Percentiles rank a stretch among this genome's conserved stretches.
These are phyloP conservation scores for Caenorhabditis virilis DNA, from an alignment of 2,888 invertebrate genomes.

Conservation along the genomic window DNA sequence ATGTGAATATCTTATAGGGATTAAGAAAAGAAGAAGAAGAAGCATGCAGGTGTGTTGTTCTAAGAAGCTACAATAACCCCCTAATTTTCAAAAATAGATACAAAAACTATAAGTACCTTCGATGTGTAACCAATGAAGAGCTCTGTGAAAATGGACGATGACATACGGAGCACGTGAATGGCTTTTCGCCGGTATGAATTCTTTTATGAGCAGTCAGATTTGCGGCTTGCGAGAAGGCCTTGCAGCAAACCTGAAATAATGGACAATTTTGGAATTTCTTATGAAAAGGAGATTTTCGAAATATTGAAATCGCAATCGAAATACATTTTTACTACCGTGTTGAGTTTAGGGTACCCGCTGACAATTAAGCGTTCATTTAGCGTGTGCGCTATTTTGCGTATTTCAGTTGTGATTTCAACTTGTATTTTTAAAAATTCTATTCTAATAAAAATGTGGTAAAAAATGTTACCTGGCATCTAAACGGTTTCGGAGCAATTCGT, in stretches of 20 bases:
- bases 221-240: conserved; percentile 81
- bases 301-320: no score
- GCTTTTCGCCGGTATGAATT: conserved; percentile 92
- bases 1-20: no score
- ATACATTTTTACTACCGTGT: no score
- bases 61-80: background rate
- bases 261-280: background rate
- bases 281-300: no score
- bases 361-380: no score
- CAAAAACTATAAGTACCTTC: no score
- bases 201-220: conserved; percentile 95
- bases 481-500: conserved; percentile 32
- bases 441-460: background rate
- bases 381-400: no score
- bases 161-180: conserved; percentile 95
- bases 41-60: background rate
- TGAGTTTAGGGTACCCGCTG: no score
- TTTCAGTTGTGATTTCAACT: no score
- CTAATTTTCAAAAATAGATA: background rate
- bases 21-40: no score
- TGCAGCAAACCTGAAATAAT: conserved; percentile 76
- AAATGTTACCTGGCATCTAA: conserved; percentile 30
- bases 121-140: conserved; percentile 93
- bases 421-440: no score
- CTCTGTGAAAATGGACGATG: conserved; percentile 93